phyloP scores from a whole-genome alignment of 1,140 invertebrate genomes.

The Drosophila grimshawi region DNA sequence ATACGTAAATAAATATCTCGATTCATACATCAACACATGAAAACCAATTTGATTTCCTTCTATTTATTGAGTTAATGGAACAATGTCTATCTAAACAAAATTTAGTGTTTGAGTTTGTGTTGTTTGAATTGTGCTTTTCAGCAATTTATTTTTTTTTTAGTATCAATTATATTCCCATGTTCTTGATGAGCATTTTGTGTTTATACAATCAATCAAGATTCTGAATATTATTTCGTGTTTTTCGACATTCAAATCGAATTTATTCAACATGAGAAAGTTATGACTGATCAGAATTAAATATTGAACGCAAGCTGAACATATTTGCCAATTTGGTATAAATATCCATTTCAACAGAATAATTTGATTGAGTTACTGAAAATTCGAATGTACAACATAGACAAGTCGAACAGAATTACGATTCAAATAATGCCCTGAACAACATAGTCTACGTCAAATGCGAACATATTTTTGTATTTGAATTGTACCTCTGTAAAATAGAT shows the following conservation, averaged over 20 bases:
- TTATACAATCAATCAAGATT: slow-evolving; percentile 37
- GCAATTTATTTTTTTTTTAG: background rate
- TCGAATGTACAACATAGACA: too few species aligned
- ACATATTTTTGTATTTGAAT: background rate
- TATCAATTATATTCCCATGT: slow-evolving; percentile 11
- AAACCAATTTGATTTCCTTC: slow-evolving; percentile 14
- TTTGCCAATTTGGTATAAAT: too few species aligned
- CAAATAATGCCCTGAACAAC: too few species aligned
- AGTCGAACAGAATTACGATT: too few species aligned
- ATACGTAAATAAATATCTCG: slow-evolving; percentile 36
- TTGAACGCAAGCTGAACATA: too few species aligned
- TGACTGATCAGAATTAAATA: too few species aligned
- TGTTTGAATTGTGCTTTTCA: background rate
- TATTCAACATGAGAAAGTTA: too few species aligned
- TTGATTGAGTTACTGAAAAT: too few species aligned
- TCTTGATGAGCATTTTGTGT: slow-evolving; percentile 17
- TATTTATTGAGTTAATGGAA: slow-evolving; percentile 18
- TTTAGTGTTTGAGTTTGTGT: slow-evolving; percentile 9
- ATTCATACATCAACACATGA: slow-evolving; percentile 27
- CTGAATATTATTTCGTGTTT: background rate
- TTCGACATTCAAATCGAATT: background rate
- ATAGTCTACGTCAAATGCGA: background rate
- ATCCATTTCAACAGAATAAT: too few species aligned
- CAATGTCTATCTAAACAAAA: slow-evolving; percentile 30
- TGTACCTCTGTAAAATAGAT: background rate